A percentile compares a stretch with the other conserved stretches of the same genome.
Conservation (phyloP, 1,140 invertebrate genomes). For the Oedothorax gibbosus region DNA sequence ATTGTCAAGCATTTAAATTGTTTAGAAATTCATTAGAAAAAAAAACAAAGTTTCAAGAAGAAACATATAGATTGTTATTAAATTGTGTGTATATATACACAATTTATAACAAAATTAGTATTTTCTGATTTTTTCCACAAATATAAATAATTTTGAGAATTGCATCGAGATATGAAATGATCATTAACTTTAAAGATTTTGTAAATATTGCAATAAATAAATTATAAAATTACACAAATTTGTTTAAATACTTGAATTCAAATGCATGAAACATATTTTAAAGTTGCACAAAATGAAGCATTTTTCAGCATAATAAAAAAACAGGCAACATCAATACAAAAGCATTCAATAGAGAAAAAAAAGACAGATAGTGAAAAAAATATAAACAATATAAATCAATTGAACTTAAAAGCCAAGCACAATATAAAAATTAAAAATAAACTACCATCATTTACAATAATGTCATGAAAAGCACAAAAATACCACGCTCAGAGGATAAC, state of each 20-base stretch:
- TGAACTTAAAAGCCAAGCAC: constrained; percentile 42
- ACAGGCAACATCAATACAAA: constrained; percentile 23
- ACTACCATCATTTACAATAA: constrained; percentile 33
- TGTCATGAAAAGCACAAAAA: constrained; percentile 34
- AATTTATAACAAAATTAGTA: no score
- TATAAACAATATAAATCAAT: constrained; percentile 50
- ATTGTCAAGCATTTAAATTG: no score
- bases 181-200: constrained; percentile 1
- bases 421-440: constrained; percentile 50
- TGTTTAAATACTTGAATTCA: constrained; percentile 8
- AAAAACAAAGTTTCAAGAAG: no score
- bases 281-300: constrained; percentile 8
- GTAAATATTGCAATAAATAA: neutral
- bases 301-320: constrained; percentile 4
- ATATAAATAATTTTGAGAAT: neutral
- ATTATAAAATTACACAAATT: neutral
- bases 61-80: no score
- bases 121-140: neutral
- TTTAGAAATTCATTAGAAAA: no score
- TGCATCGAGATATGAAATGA: neutral
- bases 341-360: constrained; percentile 25
- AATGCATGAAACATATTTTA: constrained; percentile 27
- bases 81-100: no score
- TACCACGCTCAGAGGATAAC: constrained; percentile 32
- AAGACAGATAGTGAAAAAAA: constrained; percentile 47